phyloP scores from a whole-genome alignment of 2,113 vertebrate species.

The Brachypodius melanocephalos region DNA sequence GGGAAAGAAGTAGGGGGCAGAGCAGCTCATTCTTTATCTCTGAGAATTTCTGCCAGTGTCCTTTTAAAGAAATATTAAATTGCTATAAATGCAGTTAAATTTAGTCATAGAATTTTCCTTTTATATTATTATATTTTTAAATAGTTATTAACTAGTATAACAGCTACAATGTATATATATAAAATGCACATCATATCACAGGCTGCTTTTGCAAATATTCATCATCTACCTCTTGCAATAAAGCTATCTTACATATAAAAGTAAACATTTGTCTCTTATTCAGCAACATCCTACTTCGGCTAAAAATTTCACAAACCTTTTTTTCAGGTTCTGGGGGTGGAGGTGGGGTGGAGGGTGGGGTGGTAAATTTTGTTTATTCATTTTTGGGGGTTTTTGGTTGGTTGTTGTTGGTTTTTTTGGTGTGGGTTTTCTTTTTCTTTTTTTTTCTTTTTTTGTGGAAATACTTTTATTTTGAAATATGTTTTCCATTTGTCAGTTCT shows the following conservation, averaged over 20 bases:
- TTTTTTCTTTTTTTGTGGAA: not conserved
- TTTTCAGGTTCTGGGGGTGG: not conserved
- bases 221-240: not conserved
- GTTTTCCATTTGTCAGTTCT: not conserved
- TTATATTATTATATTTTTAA: not conserved
- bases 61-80: not conserved
- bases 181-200: not conserved
- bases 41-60: not conserved
- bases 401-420: not conserved
- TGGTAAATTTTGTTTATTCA: rapidly evolving
- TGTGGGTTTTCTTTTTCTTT: too few relatives aligned
- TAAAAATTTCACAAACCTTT: not conserved
- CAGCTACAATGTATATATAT: not conserved
- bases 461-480: not conserved
- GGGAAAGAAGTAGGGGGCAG: not conserved
- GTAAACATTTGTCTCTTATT: not conserved
- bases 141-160: not conserved
- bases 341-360: not conserved
- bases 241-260: not conserved
- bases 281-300: not conserved
- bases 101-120: not conserved
- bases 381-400: not conserved
- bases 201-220: not conserved
- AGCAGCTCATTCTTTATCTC: not conserved
- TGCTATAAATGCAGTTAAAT: not conserved